Base-by-base conservation (phyloP, 2,888 invertebrate species). In the Apamea epomidion region DNA sequence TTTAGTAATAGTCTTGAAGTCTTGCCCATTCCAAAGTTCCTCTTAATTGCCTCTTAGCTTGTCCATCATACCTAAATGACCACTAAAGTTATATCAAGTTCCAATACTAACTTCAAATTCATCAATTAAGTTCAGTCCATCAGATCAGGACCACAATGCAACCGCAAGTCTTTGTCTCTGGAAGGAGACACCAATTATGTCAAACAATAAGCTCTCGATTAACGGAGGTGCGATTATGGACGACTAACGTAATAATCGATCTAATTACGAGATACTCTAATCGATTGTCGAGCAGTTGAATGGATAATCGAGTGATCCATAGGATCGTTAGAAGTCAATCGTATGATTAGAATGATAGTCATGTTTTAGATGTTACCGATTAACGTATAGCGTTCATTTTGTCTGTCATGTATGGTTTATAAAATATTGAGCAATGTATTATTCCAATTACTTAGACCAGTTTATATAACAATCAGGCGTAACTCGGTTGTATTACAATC, bases 201-300 rank as follows among this genome's bases (percentile, higher is more conserved):
- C 60, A 64, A 78, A 81, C 85, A 84, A 87, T 86, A 84, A 70
- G 75, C 70, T 76, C 73, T 70, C 69, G 73, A 88, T 88, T 75
- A 83, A 80, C 51, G 74, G 29, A 71, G 25, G 73, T 60, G 12
- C 70, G 62, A 81, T 83, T 83, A 79, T 76, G 54, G 65, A 29
- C 70, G 67, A 80, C 75, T 78, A 70, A 60, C 45, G 29, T 68
- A 70, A 83, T 79, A 76, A 87, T 80, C 76, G 78, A 82, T 80
- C 67, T 87, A 78, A 80, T 85, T 80, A 80, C 62, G 65, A 68
- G 60, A 76, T 78, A 80, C 60, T 80, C 42, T 69, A 82, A 74
- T 87, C 62, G 77, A 80, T 78, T 80, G 42, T 67, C 48, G 51
- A 81, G 48, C 32, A 62, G 60, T 67, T 73, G 67, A 75, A 87